phyloP scores from a whole-genome alignment of 92 coral and sea anemone species.

The Epizoanthus stellaris region DNA sequence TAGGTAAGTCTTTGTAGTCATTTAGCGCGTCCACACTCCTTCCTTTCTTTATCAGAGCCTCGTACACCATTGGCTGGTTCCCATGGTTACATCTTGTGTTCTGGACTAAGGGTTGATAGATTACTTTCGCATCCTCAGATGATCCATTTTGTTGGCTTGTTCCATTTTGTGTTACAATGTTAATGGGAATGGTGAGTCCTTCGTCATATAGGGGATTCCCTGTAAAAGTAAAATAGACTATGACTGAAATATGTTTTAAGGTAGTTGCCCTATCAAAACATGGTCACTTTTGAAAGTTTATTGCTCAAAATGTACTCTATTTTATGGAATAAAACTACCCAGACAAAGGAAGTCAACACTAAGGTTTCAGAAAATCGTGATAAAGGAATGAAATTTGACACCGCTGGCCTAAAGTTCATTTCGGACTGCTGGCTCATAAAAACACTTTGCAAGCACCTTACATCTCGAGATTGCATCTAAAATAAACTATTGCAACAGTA shows the following conservation, averaged over 20 bases:
- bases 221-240: background rate
- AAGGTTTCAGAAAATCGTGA: too few species aligned
- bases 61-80: background rate
- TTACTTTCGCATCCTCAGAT: background rate
- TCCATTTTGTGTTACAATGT: background rate
- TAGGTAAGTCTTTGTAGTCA: background rate
- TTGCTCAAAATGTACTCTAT: too few species aligned
- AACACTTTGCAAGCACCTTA: too few species aligned
- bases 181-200: conserved; percentile 3
- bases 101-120: conserved; percentile 29
- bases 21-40: background rate
- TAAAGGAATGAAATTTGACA: too few species aligned
- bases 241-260: background rate
- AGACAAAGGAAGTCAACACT: too few species aligned
- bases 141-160: background rate
- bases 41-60: conserved; percentile 26
- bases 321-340: too few species aligned
- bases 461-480: too few species aligned
- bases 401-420: too few species aligned
- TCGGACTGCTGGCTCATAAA: too few species aligned
- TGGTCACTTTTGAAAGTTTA: too few species aligned
- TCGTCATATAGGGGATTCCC: conserved; percentile 26
- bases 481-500: too few species aligned
- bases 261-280: too few species aligned
- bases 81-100: background rate